These are phyloP conservation scores for Atopsyche davidsoni DNA, from an alignment of 1,140 invertebrate genomes.

Conservation along the genomic window DNA sequence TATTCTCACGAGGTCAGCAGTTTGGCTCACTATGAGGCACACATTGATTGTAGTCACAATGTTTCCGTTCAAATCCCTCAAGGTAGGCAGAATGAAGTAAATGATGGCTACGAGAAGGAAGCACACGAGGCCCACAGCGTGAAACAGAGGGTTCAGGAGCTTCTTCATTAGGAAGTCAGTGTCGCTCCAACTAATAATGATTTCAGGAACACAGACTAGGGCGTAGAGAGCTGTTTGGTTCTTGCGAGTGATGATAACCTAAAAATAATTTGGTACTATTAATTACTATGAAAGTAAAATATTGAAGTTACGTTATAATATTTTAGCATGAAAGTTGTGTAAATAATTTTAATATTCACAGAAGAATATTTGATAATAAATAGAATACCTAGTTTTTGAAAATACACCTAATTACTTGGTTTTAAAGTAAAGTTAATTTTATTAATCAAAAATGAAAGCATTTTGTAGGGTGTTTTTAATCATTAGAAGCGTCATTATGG, in stretches of 20 bases:
- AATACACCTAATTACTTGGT: too few relatives aligned
- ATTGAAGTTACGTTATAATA: too few relatives aligned
- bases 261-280: constrained; percentile 8
- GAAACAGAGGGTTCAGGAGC: constrained; percentile 68
- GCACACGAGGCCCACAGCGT: constrained; percentile 62
- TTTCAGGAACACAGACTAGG: constrained; percentile 65
- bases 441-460: too few relatives aligned
- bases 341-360: too few relatives aligned
- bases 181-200: constrained; percentile 60
- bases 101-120: constrained; percentile 70
- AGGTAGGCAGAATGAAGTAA: constrained; percentile 76
- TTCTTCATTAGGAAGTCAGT: constrained; percentile 65
- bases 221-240: constrained; percentile 56
- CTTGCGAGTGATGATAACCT: constrained; percentile 34
- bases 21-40: constrained; percentile 68
- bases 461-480: too few relatives aligned
- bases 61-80: constrained; percentile 75
- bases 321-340: too few relatives aligned
- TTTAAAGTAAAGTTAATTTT: too few relatives aligned
- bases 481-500: too few relatives aligned
- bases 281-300: too few relatives aligned
- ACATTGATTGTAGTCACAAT: constrained; percentile 73
- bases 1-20: constrained; percentile 69
- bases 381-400: too few relatives aligned
- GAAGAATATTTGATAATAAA: too few relatives aligned